Base-by-base conservation (phyloP, 2,797 vertebrate genomes). In the Cirrhinus molitorella region DNA sequence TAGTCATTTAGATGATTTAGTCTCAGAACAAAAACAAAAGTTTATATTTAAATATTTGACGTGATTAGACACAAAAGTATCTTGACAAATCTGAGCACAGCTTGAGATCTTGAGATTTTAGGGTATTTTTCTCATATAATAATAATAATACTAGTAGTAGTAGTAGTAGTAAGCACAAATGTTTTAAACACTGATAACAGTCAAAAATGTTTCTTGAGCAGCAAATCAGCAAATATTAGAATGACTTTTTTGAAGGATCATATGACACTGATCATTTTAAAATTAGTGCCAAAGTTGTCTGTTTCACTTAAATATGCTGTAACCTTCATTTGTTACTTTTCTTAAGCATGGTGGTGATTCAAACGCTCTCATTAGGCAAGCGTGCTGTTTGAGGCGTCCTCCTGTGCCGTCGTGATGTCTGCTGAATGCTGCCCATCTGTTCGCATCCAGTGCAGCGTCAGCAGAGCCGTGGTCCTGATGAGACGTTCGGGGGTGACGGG, bases 391-490 rank as follows among this genome's bases (percentile, higher is more conserved):
- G 78, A 79, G 77, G 83, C 84, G 43, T 78, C 89, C 87, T 86
- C 68, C 87, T 88, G 87, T 71, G 86, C 73, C 71, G 80, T 84
- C 74, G 72, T 71, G 81, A 83, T 85, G 83, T 66, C 75, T 75
- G 45, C 79, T 66, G 77, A 84, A 73, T 45, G 85, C 79, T 80
- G 23, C 79, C 89, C 88, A 86, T 88, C 87, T 89, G 87, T 85
- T 81, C 76, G 72, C 68, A 51, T 67, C 55, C 8, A 74, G 84
- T 84, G 89, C 88, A 79, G 74, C 61, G 61, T 90, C 88, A 90
- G 88, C 88, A 83, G 75, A 81, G 76, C 55, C 59, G 55, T 66
- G 66, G 71, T 28, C 84, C 79, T 77, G 76, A 80, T 71, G 83
- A 83, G 75, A 66, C 5, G 1, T 16, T 31, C 3, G 1, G 21